Evolutionary conservation across 2,797 vertebrate genomes (phyloP).

Genomic region (Syndactyla subalaris): DNA sequence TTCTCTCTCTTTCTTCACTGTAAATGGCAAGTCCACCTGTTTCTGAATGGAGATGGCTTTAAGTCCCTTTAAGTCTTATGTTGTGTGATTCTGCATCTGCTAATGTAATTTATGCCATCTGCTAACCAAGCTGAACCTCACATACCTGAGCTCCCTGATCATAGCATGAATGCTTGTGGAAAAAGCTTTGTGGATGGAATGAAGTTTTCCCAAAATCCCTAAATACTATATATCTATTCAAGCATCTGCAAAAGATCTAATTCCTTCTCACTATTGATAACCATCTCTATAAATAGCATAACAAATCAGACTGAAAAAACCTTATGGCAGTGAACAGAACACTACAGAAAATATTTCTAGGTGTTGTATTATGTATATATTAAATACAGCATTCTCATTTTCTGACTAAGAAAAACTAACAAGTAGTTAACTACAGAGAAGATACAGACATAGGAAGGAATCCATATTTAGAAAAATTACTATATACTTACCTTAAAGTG

Average conservation of each 20-base stretch:
- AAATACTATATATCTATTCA: neutral
- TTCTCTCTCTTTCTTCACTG: neutral
- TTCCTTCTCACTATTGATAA: neutral
- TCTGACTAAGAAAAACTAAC: neutral
- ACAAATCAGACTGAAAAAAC: neutral
- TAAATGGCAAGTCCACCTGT: neutral
- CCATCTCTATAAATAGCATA: neutral
- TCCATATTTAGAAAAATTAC: neutral
- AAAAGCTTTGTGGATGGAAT: neutral
- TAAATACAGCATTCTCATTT: neutral
- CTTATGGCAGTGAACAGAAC: neutral
- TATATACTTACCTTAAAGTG: neutral
- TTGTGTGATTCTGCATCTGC: neutral
- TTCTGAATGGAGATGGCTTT: neutral
- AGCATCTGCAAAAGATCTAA: neutral
- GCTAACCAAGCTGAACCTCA: neutral
- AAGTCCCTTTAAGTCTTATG: neutral
- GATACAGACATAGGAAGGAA: neutral
- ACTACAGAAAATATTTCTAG: neutral
- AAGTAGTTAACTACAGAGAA: neutral
- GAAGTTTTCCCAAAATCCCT: neutral
- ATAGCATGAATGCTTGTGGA: rapidly evolving
- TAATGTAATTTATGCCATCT: neutral
- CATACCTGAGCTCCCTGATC: neutral
- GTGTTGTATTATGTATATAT: neutral